Conservation (phyloP, 2,797 vertebrate species). For the Falco columbarius region DNA sequence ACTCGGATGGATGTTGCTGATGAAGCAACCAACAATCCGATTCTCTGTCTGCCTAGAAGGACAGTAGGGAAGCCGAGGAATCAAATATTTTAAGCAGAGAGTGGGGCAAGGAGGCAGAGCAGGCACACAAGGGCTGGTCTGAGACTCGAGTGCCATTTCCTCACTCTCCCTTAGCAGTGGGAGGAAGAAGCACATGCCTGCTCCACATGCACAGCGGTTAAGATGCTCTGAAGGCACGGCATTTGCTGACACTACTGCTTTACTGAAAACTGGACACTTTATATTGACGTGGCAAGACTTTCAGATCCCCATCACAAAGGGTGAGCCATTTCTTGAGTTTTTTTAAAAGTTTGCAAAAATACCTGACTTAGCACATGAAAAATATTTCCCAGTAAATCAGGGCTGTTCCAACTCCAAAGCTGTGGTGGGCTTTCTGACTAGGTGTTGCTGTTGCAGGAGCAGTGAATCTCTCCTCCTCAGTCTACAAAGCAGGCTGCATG, state of each 20-base stretch:
- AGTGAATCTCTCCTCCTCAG: not conserved
- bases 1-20: accelerated
- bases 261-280: not conserved
- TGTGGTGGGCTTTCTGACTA: not conserved
- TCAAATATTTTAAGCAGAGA: not conserved
- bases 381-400: not conserved
- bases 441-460: not conserved
- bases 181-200: not conserved
- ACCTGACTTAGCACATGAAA: not conserved
- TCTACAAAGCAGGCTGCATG: not conserved
- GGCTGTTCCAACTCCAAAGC: not conserved
- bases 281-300: not conserved
- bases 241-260: not conserved
- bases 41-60: not conserved
- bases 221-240: not conserved
- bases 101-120: not conserved
- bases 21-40: not conserved
- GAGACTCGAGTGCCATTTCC: not conserved
- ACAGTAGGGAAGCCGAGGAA: not conserved
- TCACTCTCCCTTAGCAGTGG: not conserved
- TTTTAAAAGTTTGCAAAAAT: not conserved
- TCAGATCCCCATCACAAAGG: not conserved
- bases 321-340: not conserved
- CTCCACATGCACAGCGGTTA: not conserved
- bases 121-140: not conserved